Evolutionary conservation across 2,113 vertebrate species (phyloP), one percentile per base, ranked within the genome.

Genomic region (Corythornis vintsioides): DNA sequence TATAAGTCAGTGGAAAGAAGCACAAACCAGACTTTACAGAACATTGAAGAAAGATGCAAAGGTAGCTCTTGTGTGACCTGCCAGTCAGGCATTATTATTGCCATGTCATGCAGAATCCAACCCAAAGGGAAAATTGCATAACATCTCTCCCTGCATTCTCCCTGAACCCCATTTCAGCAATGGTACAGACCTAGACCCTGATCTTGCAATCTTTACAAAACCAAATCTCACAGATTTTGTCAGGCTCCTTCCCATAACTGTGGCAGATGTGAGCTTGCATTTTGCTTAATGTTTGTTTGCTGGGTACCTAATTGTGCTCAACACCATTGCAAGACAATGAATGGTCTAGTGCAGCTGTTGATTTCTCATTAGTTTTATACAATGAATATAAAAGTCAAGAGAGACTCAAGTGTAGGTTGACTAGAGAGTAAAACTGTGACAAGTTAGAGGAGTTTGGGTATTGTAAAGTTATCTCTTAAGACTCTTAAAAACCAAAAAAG

Each of bases 11-110:
- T 3, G 3, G 33, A 7, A 69, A 65, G 13, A 12, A 67, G 31
- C 20, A 22, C 35, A 65, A 78, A 63, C 3, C 61, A 67, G 48
- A 26, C 15, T 42, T 81, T 19, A 40, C 17, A n/a, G 26, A 81
- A 0, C 0, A 2, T 28, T 63, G 24, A 33, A 52, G 16, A 12
- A 24, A n/a, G 48, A 26, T 43, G 55, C 31, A 2, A 22, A 38
- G 57, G 67, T 64, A 42, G 14, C 28, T 71, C 1, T 38, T 70
- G 47, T 12, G 15, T 82, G 70, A 25, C 25, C 31, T 42, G 11
- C 33, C 33, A 38, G 14, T 64, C 48, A n/a, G 45, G 64, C 20
- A 65, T 33, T 42, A 3, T 50, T 71, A 12, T 12, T 53, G 63
- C 29, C 57, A 7, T 13, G 15, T 65, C 53, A 48, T 45, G 55